These are phyloP conservation scores for Mirounga angustirostris DNA, from an alignment of 2,113 vertebrate genomes.

Conservation along the genomic window DNA sequence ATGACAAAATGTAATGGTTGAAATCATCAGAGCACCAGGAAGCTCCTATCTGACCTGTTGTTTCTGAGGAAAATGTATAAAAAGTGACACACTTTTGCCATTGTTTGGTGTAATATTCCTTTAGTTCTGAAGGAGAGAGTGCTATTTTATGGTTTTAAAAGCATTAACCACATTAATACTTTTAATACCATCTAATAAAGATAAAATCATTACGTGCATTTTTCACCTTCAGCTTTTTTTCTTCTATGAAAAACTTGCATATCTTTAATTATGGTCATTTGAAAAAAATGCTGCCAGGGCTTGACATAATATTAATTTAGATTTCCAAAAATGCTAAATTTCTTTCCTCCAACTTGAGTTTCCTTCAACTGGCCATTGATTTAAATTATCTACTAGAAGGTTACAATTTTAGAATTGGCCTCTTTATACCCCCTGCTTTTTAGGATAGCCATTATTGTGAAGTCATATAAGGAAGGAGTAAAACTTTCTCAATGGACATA, in stretches of 20 bases:
- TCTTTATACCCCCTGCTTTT: not conserved
- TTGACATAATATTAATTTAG: conserved; percentile 87
- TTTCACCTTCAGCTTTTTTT: conserved; percentile 76
- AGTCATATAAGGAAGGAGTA: not conserved
- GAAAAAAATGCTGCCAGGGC: conserved; percentile 84
- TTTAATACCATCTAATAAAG: conserved; percentile 82
- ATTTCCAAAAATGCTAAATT: conserved; percentile 84
- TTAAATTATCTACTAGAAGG: conserved; percentile 77
- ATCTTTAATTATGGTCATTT: conserved; percentile 85
- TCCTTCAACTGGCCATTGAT: conserved; percentile 81
- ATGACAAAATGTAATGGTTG: not conserved
- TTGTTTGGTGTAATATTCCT: conserved; percentile 3
- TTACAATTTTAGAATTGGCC: conserved; percentile 54
- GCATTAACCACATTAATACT: conserved; percentile 67
- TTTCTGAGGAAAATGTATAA: conserved; percentile 9
- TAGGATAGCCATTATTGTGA: conserved; percentile 1
- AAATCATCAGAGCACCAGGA: not conserved
- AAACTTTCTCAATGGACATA: conserved; percentile 49
- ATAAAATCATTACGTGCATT: conserved; percentile 84
- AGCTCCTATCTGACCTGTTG: not conserved
- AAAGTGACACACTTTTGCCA: not conserved
- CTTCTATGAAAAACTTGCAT: conserved; percentile 64
- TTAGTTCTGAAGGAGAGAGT: conserved; percentile 21
- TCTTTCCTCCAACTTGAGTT: conserved; percentile 82
- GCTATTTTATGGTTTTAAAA: conserved; percentile 68